A percentile compares a stretch with the other conserved stretches of the same genome.
Conservation (phyloP, 1,140 invertebrate species). For the Aphidius ervi region DNA sequence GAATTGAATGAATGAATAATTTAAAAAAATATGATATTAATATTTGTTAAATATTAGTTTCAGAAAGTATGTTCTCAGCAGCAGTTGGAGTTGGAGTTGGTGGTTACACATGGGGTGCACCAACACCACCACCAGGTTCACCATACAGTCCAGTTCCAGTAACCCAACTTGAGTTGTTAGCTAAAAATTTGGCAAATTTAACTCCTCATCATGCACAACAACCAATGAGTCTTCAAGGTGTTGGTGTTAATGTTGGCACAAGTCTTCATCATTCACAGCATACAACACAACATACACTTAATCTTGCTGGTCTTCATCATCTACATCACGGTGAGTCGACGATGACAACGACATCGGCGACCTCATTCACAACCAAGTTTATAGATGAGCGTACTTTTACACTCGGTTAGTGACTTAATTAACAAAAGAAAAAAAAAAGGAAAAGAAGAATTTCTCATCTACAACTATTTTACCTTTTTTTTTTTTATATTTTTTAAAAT, state of each 20-base stretch:
- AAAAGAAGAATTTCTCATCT: too few relatives aligned
- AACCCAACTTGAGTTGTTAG: constrained; percentile 59
- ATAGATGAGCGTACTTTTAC: constrained; percentile 28
- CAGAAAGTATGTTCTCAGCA: constrained; percentile 63
- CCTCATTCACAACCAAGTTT: constrained; percentile 28
- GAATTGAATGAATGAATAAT: too few relatives aligned
- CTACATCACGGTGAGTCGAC: constrained; percentile 46
- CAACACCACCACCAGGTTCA: constrained; percentile 64
- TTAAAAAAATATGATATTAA: too few relatives aligned
- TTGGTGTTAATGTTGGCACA: constrained; percentile 44
- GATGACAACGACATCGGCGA: constrained; percentile 29
- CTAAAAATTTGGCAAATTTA: constrained; percentile 50
- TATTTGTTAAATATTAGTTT: constrained; percentile 48
- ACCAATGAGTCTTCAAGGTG: constrained; percentile 46
- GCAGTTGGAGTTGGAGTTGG: constrained; percentile 52
- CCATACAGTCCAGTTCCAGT: constrained; percentile 64
- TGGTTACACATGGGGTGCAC: constrained; percentile 62
- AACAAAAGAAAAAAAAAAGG: background rate
- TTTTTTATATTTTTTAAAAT: too few relatives aligned
- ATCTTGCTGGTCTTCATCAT: constrained; percentile 48
- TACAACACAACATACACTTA: constrained; percentile 47
- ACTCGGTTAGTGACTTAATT: constrained; percentile 25
- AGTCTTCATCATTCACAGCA: constrained; percentile 49
- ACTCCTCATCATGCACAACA: constrained; percentile 42
- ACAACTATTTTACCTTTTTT: too few relatives aligned